Evolutionary conservation across 2,113 vertebrate species (phyloP), one percentile per base, ranked within the genome.

Genomic region (Beaufortia kweichowensis): DNA sequence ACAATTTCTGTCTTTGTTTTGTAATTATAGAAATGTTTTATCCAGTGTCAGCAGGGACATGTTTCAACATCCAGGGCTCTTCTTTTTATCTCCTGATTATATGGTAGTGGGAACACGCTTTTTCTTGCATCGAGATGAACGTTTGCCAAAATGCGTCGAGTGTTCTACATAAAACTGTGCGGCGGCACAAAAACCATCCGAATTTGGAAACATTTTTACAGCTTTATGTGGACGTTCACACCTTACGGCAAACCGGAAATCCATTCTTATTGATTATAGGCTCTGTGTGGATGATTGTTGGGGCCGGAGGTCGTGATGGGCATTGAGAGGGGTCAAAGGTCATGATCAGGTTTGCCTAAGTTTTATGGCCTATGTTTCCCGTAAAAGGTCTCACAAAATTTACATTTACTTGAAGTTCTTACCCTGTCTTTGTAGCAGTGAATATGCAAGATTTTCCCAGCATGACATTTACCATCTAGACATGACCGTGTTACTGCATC

Each of bases 81-180:
- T 91, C 90, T 92, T 86, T 88, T 91, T 90, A 89, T 90, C 90
- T 85, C 90, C 90, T 95, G 93, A 95, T 95, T 96, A 95, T 93
- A 95, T 92, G 92, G 90, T 94, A 91, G 85, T 78, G 80, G 67
- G 67, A 64, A 82, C 89, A 88, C 87, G 85, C 91, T 92, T 91
- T 90, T 92, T 91, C 82, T 85, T 94, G 90, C 91, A 88, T 91
- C 70, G 78, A 77, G 53, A 80, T 81, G 81, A 85, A 67, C 79
- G 62, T 79, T 86, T 85, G 79, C 75, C 82, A 75, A 79, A 81
- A 81, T 72, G 82, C 12, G 74, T 70, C 62, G 79, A 82, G 77
- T 53, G 80, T 75, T 26, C 70, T 60, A 59, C 67, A 77, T 77
- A 79, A 46, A 84, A 77, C 77, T 75, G 33, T n/a, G n/a, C 65